A percentile compares a stretch with the other conserved stretches of the same genome.
These are phyloP conservation scores for Cyrtonyx montezumae DNA, from an alignment of 2,113 vertebrate species.

Conservation along the genomic window DNA sequence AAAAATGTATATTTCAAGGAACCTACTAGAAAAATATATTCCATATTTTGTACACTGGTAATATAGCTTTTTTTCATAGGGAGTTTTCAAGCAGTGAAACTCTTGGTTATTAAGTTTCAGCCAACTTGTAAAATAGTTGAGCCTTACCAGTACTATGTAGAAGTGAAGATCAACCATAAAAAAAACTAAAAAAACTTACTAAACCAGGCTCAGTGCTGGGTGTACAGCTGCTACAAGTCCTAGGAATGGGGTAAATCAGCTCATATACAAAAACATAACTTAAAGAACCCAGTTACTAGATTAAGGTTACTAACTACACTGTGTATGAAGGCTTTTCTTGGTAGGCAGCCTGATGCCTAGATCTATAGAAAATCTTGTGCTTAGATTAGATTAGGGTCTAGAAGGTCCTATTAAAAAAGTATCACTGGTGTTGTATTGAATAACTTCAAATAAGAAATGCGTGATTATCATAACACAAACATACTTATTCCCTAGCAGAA, in stretches of 20 bases:
- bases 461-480: neutral
- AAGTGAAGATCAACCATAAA: neutral
- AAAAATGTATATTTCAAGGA: neutral
- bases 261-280: neutral
- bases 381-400: neutral
- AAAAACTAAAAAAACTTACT: no score
- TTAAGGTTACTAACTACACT: neutral
- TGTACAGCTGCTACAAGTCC: neutral
- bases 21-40: neutral
- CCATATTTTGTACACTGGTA: neutral
- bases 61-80: neutral
- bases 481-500: neutral
- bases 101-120: neutral
- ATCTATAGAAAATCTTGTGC: neutral
- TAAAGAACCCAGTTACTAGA: neutral
- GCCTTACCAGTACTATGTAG: neutral
- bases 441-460: neutral
- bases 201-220: neutral
- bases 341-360: neutral
- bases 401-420: neutral
- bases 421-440: neutral
- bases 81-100: neutral
- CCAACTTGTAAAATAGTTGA: neutral
- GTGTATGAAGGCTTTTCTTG: neutral
- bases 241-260: neutral